Conservation (phyloP, 2,113 vertebrate species). For the Alethe castanea region DNA sequence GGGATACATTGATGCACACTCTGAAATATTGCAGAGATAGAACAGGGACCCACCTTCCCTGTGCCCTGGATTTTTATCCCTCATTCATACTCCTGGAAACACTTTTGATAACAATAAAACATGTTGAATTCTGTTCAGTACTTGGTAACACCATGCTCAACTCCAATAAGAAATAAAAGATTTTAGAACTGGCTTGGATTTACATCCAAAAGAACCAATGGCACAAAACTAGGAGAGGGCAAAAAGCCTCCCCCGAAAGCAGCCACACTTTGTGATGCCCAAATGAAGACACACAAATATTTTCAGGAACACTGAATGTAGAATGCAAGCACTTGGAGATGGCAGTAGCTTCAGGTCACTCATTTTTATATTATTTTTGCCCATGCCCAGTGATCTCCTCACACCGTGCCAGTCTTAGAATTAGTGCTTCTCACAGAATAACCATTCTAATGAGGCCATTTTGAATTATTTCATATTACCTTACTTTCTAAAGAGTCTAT, state of each 20-base stretch:
- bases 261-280: too few species aligned
- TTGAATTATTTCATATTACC: background rate
- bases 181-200: background rate
- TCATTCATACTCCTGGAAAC: background rate
- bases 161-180: background rate
- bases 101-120: background rate
- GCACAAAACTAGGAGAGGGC: background rate
- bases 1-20: fast-evolving
- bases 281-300: background rate
- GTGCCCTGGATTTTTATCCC: background rate
- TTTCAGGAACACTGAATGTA: background rate
- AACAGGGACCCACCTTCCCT: fast-evolving
- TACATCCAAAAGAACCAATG: background rate
- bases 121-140: background rate
- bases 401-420: fast-evolving
- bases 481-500: background rate
- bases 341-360: background rate
- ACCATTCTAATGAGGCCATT: background rate
- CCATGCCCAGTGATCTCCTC: background rate
- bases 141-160: background rate
- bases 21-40: background rate
- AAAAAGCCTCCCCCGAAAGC: too few species aligned
- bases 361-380: background rate
- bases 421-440: background rate
- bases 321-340: background rate